These are phyloP conservation scores for Cyclura pinguis DNA, from an alignment of 2,797 vertebrate genomes.

Conservation along the genomic window DNA sequence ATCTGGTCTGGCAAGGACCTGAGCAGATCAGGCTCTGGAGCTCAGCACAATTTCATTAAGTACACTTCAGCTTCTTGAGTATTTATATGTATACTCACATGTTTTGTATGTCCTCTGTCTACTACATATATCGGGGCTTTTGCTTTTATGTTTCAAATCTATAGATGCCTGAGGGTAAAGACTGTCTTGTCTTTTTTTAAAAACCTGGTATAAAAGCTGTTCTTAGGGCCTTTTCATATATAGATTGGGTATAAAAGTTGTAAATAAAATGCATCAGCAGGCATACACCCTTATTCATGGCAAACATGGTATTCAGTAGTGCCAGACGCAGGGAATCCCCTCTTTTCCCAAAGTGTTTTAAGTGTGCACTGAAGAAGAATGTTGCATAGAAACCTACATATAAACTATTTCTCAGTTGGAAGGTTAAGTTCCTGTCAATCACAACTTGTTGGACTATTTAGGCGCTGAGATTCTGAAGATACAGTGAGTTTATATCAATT, in stretches of 20 bases:
- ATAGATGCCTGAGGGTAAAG: no score
- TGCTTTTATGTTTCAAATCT: no score
- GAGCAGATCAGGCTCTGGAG: no score
- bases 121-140: no score
- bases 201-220: no score
- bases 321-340: neutral
- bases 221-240: no score
- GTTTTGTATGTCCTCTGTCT: no score
- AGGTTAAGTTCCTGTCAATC: neutral
- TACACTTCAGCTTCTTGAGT: no score
- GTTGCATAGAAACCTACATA: neutral
- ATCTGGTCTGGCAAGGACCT: no score
- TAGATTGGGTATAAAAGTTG: neutral
- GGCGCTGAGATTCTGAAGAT: neutral
- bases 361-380: neutral
- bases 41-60: no score
- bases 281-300: neutral
- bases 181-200: no score
- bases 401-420: neutral
- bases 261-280: neutral
- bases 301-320: neutral
- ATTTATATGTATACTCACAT: no score
- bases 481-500: neutral
- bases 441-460: neutral
- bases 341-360: neutral